These are phyloP conservation scores for Poeciliopsis occidentalis DNA, from an alignment of 2,113 vertebrate genomes.

Conservation along the genomic window DNA sequence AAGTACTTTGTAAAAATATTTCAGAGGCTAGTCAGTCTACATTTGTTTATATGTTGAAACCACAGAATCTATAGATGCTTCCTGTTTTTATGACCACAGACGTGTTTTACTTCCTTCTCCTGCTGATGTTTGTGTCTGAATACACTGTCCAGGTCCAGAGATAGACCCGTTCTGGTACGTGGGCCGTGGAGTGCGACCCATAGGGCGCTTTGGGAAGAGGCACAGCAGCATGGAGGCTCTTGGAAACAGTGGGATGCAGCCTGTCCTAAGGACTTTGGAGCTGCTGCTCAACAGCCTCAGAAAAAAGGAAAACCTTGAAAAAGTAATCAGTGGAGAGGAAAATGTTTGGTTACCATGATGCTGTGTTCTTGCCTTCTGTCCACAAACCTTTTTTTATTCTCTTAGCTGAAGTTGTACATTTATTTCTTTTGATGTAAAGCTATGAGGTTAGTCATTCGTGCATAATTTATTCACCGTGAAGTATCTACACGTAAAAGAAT, in stretches of 20 bases:
- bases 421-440: conserved; percentile 5
- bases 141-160: conserved; percentile 84
- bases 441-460: neutral
- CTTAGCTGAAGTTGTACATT: conserved; percentile 11
- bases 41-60: neutral
- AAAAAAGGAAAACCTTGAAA: conserved; percentile 69
- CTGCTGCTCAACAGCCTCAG: conserved; percentile 79
- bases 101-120: neutral
- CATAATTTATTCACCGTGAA: conserved; percentile 3
- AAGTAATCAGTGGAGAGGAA: conserved; percentile 60
- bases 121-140: conserved; percentile 1
- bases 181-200: conserved; percentile 88
- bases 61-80: neutral
- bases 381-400: conserved; percentile 31
- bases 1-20: neutral
- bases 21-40: neutral
- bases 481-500: conserved; percentile 71
- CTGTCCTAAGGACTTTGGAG: conserved; percentile 73
- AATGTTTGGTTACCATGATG: conserved; percentile 77
- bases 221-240: conserved; percentile 67
- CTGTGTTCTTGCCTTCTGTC: conserved; percentile 4
- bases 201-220: conserved; percentile 90
- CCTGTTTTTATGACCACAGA: no score
- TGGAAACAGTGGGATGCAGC: conserved; percentile 54
- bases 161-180: conserved; percentile 92